Percentiles rank a stretch among this genome's conserved stretches.
These are phyloP conservation scores for Geotrypetes seraphini DNA, from an alignment of 2,797 vertebrate genomes.

Conservation along the genomic window DNA sequence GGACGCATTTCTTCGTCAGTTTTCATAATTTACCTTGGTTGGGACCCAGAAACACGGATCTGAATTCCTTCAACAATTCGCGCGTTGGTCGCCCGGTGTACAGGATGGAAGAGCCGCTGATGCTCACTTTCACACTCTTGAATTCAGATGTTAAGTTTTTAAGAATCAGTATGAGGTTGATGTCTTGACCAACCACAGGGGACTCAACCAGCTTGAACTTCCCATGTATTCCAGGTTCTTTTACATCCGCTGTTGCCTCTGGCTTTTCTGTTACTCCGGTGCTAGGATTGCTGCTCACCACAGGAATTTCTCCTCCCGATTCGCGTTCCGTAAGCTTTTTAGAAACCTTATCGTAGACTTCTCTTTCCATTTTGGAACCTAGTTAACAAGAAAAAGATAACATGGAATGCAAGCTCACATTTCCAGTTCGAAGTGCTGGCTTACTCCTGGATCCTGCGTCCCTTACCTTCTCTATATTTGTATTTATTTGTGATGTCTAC, in stretches of 20 bases:
- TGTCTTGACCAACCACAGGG: constrained; percentile 46
- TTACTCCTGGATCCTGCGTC: neutral
- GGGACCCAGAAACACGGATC: constrained; percentile 37
- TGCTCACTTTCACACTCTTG: constrained; percentile 35
- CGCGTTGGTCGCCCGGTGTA: constrained; percentile 48
- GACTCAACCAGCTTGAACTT: constrained; percentile 39
- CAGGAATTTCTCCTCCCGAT: neutral
- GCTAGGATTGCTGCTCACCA: neutral
- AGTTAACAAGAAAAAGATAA: neutral
- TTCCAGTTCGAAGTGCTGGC: too few species aligned
- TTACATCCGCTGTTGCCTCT: constrained; percentile 2
- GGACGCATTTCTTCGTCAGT: too few species aligned
- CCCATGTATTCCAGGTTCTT: constrained; percentile 43
- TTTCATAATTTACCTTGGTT: constrained; percentile 55
- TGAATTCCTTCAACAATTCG: constrained; percentile 49
- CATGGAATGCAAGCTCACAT: neutral
- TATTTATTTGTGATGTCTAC: constrained; percentile 78
- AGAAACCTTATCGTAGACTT: constrained; percentile 42
- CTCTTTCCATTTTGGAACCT: constrained; percentile 51
- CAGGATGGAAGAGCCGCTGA: constrained; percentile 56
- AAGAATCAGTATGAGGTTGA: constrained; percentile 40
- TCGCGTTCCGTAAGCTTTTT: constrained; percentile 24
- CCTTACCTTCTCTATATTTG: constrained; percentile 84
- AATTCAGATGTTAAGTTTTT: constrained; percentile 36
- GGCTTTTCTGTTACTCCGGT: constrained; percentile 1